A percentile compares a stretch with the other conserved stretches of the same genome.
These are phyloP conservation scores for Onthophagus sagittarius DNA, from an alignment of 2,888 invertebrate genomes.

Conservation along the genomic window DNA sequence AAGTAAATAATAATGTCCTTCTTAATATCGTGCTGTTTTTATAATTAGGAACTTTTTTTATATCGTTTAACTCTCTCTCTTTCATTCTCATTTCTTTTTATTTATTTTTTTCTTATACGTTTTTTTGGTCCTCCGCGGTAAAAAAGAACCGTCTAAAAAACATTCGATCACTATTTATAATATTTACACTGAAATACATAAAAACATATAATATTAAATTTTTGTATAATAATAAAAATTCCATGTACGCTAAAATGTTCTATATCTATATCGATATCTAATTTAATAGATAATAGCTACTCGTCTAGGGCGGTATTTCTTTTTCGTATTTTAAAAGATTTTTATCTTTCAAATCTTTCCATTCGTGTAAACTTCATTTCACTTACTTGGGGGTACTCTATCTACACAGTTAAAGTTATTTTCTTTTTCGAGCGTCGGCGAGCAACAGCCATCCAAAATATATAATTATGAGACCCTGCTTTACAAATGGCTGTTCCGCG, in stretches of 20 bases:
- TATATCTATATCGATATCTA: constrained; percentile 40
- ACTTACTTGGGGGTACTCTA: constrained; percentile 26
- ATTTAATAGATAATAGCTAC: constrained; percentile 12
- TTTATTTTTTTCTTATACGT: constrained; percentile 27
- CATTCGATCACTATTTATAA: constrained; percentile 31
- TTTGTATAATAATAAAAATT: constrained; percentile 27
- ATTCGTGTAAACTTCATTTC: constrained; percentile 31
- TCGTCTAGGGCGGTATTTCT: constrained; percentile 13
- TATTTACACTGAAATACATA: constrained; percentile 41
- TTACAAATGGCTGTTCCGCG: constrained; percentile 42
- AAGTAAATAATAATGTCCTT: constrained; percentile 22
- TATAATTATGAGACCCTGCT: constrained; percentile 51
- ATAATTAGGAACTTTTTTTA: constrained; percentile 43
- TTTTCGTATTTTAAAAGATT: background rate
- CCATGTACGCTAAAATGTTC: constrained; percentile 35
- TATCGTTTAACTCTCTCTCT: background rate
- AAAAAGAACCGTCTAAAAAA: constrained; percentile 37
- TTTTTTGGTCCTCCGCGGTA: constrained; percentile 44
- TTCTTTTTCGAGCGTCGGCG: constrained; percentile 33
- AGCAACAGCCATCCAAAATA: constrained; percentile 45
- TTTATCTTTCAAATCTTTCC: constrained; percentile 10
- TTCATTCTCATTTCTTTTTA: background rate
- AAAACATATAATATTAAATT: constrained; percentile 36
- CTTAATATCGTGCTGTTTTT: constrained; percentile 30
- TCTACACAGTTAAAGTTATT: constrained; percentile 35